Conservation (phyloP, 2,113 vertebrate genomes). For the Collichthys lucidus region DNA sequence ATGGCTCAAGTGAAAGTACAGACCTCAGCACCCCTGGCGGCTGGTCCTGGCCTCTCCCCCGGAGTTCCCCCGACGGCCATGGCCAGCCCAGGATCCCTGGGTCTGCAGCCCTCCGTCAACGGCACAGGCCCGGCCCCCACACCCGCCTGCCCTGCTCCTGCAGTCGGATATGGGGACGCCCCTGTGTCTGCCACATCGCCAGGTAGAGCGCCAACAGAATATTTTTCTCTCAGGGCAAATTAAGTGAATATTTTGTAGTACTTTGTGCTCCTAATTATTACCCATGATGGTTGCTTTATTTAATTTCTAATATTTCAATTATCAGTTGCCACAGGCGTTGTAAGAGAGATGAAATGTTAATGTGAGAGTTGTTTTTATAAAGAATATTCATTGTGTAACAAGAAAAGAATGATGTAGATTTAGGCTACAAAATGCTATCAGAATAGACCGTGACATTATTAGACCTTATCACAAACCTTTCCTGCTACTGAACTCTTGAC, state of each 20-base stretch:
- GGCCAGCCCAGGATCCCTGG: constrained; percentile 86
- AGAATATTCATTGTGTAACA: neutral
- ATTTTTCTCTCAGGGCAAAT: neutral
- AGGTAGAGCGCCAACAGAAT: constrained; percentile 71
- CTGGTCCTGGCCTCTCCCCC: constrained; percentile 88
- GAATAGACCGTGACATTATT: neutral
- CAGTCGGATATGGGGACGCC: constrained; percentile 86
- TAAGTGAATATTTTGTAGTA: neutral
- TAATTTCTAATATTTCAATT: neutral
- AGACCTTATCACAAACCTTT: neutral
- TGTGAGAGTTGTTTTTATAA: neutral
- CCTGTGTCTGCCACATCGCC: constrained; percentile 83
- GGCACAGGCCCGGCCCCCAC: constrained; percentile 87
- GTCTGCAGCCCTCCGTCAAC: constrained; percentile 90
- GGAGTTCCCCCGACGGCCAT: constrained; percentile 85
- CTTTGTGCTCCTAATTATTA: neutral
- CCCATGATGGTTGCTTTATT: neutral
- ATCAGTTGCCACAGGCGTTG: neutral
- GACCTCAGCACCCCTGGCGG: constrained; percentile 88
- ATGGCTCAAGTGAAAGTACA: constrained; percentile 97
- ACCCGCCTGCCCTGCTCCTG: constrained; percentile 86
- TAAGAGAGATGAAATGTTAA: neutral
- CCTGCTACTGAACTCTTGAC: neutral
- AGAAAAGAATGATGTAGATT: neutral
- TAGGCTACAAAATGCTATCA: neutral